These are phyloP conservation scores for Tineola bisselliella DNA, from an alignment of 2,888 invertebrate species.

Conservation along the genomic window DNA sequence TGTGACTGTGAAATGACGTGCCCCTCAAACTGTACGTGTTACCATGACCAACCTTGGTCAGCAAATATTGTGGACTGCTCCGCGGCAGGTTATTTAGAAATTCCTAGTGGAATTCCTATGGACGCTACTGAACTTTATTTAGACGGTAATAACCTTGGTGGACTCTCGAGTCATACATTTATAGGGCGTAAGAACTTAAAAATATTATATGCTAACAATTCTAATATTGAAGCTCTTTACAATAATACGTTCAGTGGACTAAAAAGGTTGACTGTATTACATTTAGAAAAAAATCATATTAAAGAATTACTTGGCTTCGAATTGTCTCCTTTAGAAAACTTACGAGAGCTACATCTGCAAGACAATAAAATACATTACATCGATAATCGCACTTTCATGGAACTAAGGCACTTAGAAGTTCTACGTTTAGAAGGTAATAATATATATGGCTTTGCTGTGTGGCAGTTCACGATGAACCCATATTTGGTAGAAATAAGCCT, in stretches of 20 bases:
- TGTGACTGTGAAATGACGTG: slow-evolving; percentile 98
- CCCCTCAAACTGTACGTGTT: slow-evolving; percentile 92
- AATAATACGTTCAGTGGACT: slow-evolving; percentile 93
- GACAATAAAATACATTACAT: slow-evolving; percentile 85
- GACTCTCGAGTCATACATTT: slow-evolving; percentile 88
- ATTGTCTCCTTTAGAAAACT: slow-evolving; percentile 80
- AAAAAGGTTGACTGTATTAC: slow-evolving; percentile 79
- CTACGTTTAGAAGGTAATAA: slow-evolving; percentile 86
- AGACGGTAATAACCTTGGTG: slow-evolving; percentile 90
- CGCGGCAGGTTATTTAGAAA: slow-evolving; percentile 78
- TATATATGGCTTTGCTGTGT: slow-evolving; percentile 83
- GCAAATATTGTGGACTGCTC: slow-evolving; percentile 94
- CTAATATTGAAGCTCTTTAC: slow-evolving; percentile 83
- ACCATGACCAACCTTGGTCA: slow-evolving; percentile 93
- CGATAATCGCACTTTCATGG: slow-evolving; percentile 85
- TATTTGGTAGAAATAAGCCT: slow-evolving; percentile 88
- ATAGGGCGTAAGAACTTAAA: slow-evolving; percentile 90
- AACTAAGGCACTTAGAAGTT: slow-evolving; percentile 83
- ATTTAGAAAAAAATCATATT: slow-evolving; percentile 88
- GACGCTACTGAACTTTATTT: slow-evolving; percentile 95
- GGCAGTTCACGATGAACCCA: slow-evolving; percentile 85
- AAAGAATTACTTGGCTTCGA: slow-evolving; percentile 83
- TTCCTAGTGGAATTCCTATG: slow-evolving; percentile 92
- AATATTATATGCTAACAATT: slow-evolving; percentile 88
- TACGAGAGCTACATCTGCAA: slow-evolving; percentile 87